These are phyloP conservation scores for Coregonus suidteri DNA, from an alignment of 2,797 vertebrate species.

Conservation along the genomic window DNA sequence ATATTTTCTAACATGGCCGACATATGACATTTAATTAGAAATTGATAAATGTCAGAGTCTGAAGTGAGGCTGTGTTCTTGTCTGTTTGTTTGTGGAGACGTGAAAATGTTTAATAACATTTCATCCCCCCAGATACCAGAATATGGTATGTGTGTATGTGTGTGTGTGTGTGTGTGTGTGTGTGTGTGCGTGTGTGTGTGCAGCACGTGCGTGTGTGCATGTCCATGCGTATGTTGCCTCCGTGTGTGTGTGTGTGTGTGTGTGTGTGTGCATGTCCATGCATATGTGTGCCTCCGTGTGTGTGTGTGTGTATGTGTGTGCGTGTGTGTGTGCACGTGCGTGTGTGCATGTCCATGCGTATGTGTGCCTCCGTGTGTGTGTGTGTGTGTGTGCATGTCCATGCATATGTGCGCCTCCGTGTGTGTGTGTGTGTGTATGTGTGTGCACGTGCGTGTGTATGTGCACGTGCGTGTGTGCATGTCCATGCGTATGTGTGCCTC, in stretches of 20 bases:
- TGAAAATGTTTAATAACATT: neutral
- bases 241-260: constrained; percentile 9
- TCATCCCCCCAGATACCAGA: neutral
- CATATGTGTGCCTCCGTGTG: neutral
- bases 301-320: neutral
- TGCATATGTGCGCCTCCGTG: neutral
- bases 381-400: neutral
- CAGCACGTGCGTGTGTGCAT: neutral
- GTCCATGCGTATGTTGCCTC: constrained; percentile 1
- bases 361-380: constrained; percentile 14
- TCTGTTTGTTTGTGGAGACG: neutral
- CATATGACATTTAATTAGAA: constrained; percentile 30
- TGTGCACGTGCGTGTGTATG: neutral
- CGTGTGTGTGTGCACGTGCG: no score
- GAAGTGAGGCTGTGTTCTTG: constrained; percentile 4
- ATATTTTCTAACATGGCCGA: neutral
- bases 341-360: no score
- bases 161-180: constrained; percentile 17
- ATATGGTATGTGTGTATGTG: neutral
- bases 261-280: neutral
- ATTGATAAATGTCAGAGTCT: constrained; percentile 5
- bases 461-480: no score
- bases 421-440: constrained; percentile 5
- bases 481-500: no score
- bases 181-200: neutral